A percentile compares a stretch with the other conserved stretches of the same genome.
These are phyloP conservation scores for Sphaerophoria taeniata DNA, from an alignment of 2,888 invertebrate species.

Conservation along the genomic window DNA sequence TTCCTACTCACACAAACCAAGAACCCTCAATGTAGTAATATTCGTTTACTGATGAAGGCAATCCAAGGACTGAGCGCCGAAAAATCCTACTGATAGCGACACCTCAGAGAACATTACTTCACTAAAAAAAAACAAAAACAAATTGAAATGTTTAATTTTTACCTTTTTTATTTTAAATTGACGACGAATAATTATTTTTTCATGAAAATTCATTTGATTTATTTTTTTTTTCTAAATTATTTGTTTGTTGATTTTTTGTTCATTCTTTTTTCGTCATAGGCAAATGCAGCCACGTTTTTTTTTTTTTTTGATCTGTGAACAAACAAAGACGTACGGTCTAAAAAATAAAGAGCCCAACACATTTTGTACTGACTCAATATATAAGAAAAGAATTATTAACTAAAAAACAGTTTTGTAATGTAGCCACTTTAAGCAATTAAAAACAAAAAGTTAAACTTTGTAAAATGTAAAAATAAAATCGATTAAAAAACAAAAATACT, in stretches of 20 bases:
- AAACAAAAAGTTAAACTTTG: constrained; percentile 72
- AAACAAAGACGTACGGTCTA: constrained; percentile 52
- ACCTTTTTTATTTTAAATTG: constrained; percentile 42
- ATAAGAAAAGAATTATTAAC: constrained; percentile 40
- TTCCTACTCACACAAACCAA: constrained; percentile 88
- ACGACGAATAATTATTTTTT: constrained; percentile 54
- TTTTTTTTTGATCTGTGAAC: constrained; percentile 47
- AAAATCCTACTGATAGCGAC: constrained; percentile 58
- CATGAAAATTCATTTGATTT: constrained; percentile 44
- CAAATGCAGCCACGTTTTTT: constrained; percentile 29
- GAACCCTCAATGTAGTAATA: constrained; percentile 84
- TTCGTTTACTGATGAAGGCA: constrained; percentile 82
- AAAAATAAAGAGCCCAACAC: constrained; percentile 35
- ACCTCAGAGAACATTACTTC: constrained; percentile 24
- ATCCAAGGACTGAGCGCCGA: constrained; percentile 79
- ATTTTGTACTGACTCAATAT: constrained; percentile 53
- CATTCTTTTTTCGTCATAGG: constrained; percentile 25
- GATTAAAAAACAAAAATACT: constrained; percentile 28
- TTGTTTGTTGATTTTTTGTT: constrained; percentile 30
- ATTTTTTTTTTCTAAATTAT: constrained; percentile 19
- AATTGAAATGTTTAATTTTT: constrained; percentile 46
- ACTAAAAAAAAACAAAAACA: constrained; percentile 9
- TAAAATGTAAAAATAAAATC: constrained; percentile 64
- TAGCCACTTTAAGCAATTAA: constrained; percentile 69
- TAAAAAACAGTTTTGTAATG: constrained; percentile 62